Evolutionary conservation across 2,797 vertebrate species (phyloP), one percentile per base, ranked within the genome.

Genomic region (Chaunax sp.): DNA sequence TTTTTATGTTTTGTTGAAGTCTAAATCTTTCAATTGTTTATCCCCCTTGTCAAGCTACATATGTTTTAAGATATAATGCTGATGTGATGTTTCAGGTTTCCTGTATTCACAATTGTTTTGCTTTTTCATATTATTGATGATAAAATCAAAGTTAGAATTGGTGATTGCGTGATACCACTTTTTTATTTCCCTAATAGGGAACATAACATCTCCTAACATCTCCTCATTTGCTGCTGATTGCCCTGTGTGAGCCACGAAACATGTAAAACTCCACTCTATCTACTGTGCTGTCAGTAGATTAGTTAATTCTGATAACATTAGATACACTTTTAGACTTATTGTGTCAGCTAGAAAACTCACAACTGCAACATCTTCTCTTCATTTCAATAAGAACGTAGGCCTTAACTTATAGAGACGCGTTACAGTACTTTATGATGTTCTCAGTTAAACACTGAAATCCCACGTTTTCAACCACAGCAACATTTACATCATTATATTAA

Each of bases 221-320:
- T n/a, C 19, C 15, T 26, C 18, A 13, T 16, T n/a, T 30, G 19
- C 30, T 54, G 30, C 25, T 16, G 23, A 45, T 61, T 45, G 38
- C 4, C 10, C 6, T n/a, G n/a, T 30, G 28, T 19, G 28, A 60
- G 44, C 61, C 22, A 41, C 41, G 26, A 13, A 46, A 58, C 16
- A 28, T 26, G 11, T 14, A 22, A n/a, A 50, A 26, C 28, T 5
- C 25, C 3, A 53, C 7, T 25, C 6, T 19, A 23, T 33, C 33
- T 13, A 16, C 30, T 33, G 12, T 60, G 54, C 19, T 6, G 23
- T 65, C 16, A 55, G 26, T n/a, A n/a, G n/a, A n/a, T n/a, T n/a
- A n/a, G n/a, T n/a, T n/a, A n/a, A 43, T 16, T 53, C 33, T 43
- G 49, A 30, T 44, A 45, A 45, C 44, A 25, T 7, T 60, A 37